Evolutionary conservation across 2,888 invertebrate genomes (phyloP), one percentile per base, ranked within the genome.

Genomic region (Drosophila planitibia): DNA sequence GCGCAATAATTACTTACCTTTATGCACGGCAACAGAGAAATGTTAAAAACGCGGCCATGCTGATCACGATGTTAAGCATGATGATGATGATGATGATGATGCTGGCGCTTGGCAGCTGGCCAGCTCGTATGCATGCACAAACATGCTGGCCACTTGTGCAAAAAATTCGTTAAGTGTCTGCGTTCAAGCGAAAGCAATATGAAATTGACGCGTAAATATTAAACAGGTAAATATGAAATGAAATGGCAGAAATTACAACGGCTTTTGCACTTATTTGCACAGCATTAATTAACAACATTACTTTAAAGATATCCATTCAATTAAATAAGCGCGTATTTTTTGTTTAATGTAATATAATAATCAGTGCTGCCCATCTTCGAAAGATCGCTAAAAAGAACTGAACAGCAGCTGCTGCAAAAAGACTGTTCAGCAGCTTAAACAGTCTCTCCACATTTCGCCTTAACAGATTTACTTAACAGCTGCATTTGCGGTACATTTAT

Each of bases 161-260:
- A 37, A 67, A 73, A 55, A 63, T 79, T 63, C 76, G 70, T 74
- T 72, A 79, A 83, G 81, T 79, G 79, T 52, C 82, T 76, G 82
- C 73, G 78, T 49, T 61, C 69, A 77, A 57, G 69, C 68, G 75
- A 60, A 75, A 65, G 71, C 69, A 73, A 82, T 74, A 82, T 79
- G 74, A 80, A 74, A 86, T 84, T 82, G 82, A 83, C 69, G 67
- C 72, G 83, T 75, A 85, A 85, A 81, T 83, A 76, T 81, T 73
- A 73, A 74, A 71, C 70, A 70, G 76, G 70, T 64, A 74, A 80
- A 81, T 63, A 80, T 57, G 49, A 69, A 74, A 73, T 76, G 66
- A 74, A 82, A 77, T 70, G 72, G 81, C 69, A 63, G 73, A 82
- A 78, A 81, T 75, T 73, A 73, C 75, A 76, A 74, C 69, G 69